Conservation (phyloP, 2,113 vertebrate species). For the Cepphus grylle region DNA sequence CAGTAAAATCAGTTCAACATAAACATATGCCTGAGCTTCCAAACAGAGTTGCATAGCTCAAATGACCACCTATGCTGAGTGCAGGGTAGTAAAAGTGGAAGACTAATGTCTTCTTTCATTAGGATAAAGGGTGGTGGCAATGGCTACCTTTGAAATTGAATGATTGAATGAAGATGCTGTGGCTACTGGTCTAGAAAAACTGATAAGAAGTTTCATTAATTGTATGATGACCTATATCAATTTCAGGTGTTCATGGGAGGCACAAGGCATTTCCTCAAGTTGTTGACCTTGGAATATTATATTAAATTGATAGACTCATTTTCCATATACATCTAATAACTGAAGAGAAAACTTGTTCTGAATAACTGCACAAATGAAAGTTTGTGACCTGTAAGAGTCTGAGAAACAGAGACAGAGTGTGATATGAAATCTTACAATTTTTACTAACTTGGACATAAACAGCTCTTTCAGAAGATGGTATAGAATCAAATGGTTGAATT, state of each 20-base stretch:
- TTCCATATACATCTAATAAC: neutral
- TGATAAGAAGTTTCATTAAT: neutral
- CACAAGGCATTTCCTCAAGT: neutral
- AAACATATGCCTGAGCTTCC: neutral
- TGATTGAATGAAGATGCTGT: too few relatives aligned
- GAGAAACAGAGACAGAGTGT: neutral
- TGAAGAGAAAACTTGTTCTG: neutral
- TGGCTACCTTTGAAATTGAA: neutral
- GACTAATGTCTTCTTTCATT: neutral
- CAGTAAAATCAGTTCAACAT: neutral
- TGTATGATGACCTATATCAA: neutral
- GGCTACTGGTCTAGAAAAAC: neutral
- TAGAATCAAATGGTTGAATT: neutral
- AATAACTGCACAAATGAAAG: neutral
- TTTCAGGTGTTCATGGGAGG: neutral
- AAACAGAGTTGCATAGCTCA: neutral
- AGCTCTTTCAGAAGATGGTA: neutral
- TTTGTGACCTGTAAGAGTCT: neutral
- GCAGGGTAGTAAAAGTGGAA: neutral
- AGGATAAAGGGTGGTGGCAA: neutral
- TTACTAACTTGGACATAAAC: neutral
- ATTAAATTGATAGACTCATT: neutral
- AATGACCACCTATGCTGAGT: neutral
- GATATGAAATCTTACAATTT: neutral
- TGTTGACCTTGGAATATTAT: neutral